Evolutionary conservation across 2,113 vertebrate genomes (phyloP), one percentile per base, ranked within the genome.

Genomic region (Reinhardtius hippoglossoides): DNA sequence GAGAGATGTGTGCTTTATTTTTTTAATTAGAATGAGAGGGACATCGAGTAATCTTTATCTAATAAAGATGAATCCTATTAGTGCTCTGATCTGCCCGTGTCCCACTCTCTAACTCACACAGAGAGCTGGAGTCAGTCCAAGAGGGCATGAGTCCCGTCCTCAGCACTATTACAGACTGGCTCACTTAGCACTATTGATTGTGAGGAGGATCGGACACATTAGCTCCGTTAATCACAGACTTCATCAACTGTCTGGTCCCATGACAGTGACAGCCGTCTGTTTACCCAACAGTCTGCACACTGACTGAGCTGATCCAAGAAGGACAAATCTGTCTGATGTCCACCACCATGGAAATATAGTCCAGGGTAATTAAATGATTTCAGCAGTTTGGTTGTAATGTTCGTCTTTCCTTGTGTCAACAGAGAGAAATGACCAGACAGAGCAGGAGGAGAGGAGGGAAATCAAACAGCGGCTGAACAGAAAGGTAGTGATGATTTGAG

Each of bases 401-500:
- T 26, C 62, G 3, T 67, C 23, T 57, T 74, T 76, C 67, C 35
- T 79, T 65, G 78, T 92, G 78, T 58, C 31, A 4, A 31, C 94
- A 99, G 97, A 99, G 89, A 96, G 97, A 87, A 99, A 99, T 76
- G 98, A 99, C 83, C 98, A 98, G 93, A 96, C 93, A 9, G 98
- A 99, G 57, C 97, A 99, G 82, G 97, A 99, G 61, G 98, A 99
- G 92, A 95, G 96, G 81, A 93, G 98, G 54, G 98, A 99, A 90
- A 98, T 99, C 89, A 99, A 99, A 87, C 97, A 99, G 87, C 94
- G 98, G 70, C 89, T 99, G 72, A 99, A 98, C 56, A 96, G 97
- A 94, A 99, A 99, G 96, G 98, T 99, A 94, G 15, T 48, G n/a
- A 2, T 50, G 10, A 55, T 62, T 44, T 5, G 1, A 48, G n/a